phyloP scores from a whole-genome alignment of 2,888 invertebrate genomes.

The Litoditis marina region DNA sequence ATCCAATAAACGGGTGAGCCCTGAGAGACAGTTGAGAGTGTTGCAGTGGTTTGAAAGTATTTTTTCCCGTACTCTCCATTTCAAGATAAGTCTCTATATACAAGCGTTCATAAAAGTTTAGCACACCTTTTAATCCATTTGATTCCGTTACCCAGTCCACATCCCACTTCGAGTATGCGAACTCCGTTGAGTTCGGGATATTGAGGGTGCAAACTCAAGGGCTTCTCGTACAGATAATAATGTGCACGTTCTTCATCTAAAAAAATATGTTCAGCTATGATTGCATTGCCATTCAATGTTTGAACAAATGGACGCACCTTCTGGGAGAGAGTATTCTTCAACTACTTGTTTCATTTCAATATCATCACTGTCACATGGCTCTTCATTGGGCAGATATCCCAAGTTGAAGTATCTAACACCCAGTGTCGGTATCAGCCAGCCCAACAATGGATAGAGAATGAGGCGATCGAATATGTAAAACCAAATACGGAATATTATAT shows the following conservation, averaged over 20 bases:
- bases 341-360: slow-evolving; percentile 10
- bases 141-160: slow-evolving; percentile 50
- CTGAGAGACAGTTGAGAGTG: slow-evolving; percentile 26
- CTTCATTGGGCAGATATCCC: slow-evolving; percentile 45
- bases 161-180: slow-evolving; percentile 50
- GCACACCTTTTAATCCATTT: slow-evolving; percentile 45
- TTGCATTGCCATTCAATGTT: slow-evolving; percentile 6
- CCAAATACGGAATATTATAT: slow-evolving; percentile 24
- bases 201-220: slow-evolving; percentile 39
- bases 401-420: slow-evolving; percentile 49
- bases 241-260: slow-evolving; percentile 33
- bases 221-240: slow-evolving; percentile 49
- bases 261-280: slow-evolving; percentile 11
- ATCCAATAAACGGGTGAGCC: slow-evolving; percentile 34
- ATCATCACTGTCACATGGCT: no score
- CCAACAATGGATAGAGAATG: slow-evolving; percentile 47
- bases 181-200: slow-evolving; percentile 39
- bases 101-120: neutral
- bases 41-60: neutral
- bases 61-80: neutral
- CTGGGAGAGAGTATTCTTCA: no score
- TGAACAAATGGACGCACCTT: no score
- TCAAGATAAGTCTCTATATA: neutral
- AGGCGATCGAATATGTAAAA: slow-evolving; percentile 46
- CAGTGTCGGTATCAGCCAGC: slow-evolving; percentile 26